Base-by-base conservation (phyloP, 2,113 vertebrate genomes). In the Crotalus viridis region DNA sequence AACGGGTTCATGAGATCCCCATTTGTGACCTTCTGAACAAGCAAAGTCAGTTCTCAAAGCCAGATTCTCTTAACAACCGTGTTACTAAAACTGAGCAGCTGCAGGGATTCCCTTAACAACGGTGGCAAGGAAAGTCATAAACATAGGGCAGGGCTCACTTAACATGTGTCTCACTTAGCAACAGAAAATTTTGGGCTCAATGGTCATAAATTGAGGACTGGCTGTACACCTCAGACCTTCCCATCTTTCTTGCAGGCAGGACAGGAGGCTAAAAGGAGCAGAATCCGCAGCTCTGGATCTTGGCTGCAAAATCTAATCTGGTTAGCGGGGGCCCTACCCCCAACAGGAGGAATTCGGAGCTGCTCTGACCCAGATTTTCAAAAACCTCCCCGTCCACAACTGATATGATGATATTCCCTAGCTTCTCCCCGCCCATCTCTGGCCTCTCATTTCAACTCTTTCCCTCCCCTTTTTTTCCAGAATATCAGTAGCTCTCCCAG, bases 361-460 rank as follows among this genome's bases (percentile, higher is more conserved):
- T 59, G 54, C 87, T 85, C 74, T 93, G 90, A 93, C 90, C 93
- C 93, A 91, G 93, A 91, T 91, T 91, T 89, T 74, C 33, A 89
- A 85, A 86, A 86, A 91, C 87, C 48, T 86, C 46, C 5, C 87
- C 89, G 46, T 74, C 93, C 22, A 59, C 87, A 59, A 39, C 48
- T 91, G 46, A 93, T 89, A 46, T 43, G 87, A 91, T 91, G 88
- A 91, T 52, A 85, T 5, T 19, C 55, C 33, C 17, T 4, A n/a
- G 10, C 54, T 3, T 19, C 52, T 81, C 54, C 43, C n/a, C 10
- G 0, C 21, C 24, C 10, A 28, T 54, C 46, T 52, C 92, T 21
- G 39, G 28, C 43, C 59, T 69, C 55, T 86, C 88, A 43, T 43
- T 15, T 69, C 26, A 57, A 33, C 17, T 69, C 54, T 4, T 24